phyloP scores from a whole-genome alignment of 2,888 invertebrate genomes.

The Lysandra coridon region DNA sequence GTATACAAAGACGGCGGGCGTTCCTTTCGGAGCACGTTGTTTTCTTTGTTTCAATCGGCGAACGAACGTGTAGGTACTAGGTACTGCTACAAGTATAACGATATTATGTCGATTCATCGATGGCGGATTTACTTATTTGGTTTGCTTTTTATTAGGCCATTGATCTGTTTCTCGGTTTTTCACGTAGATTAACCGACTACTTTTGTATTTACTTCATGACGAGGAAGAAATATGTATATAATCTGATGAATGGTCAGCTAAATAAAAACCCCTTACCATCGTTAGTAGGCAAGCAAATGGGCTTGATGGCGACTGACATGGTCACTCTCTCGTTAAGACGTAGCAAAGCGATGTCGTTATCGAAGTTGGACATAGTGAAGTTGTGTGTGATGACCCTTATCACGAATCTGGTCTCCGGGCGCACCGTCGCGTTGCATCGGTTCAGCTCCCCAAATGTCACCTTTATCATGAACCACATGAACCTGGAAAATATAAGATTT shows the following conservation, averaged over 20 bases:
- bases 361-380: conserved; percentile 92
- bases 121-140: not conserved
- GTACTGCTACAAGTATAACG: too few species aligned
- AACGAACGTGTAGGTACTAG: too few species aligned
- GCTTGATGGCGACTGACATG: conserved; percentile 88
- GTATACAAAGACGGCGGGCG: too few species aligned
- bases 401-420: conserved; percentile 90
- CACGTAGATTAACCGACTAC: too few species aligned
- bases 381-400: conserved; percentile 88
- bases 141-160: not conserved
- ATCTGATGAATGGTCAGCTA: too few species aligned
- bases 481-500: conserved; percentile 75
- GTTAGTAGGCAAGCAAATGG: conserved; percentile 87
- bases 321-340: conserved; percentile 90
- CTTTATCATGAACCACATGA: conserved; percentile 96
- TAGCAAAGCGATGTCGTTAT: conserved; percentile 92
- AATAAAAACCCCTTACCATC: conserved; percentile 66
- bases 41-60: too few species aligned
- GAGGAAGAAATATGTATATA: too few species aligned
- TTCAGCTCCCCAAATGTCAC: conserved; percentile 94
- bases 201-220: too few species aligned
- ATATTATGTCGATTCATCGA: too few species aligned
- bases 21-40: too few species aligned
- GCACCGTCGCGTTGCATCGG: conserved; percentile 85
- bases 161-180: too few species aligned